Evolutionary conservation across 2,888 invertebrate species (phyloP).

Genomic region (Monochamus alternatus): DNA sequence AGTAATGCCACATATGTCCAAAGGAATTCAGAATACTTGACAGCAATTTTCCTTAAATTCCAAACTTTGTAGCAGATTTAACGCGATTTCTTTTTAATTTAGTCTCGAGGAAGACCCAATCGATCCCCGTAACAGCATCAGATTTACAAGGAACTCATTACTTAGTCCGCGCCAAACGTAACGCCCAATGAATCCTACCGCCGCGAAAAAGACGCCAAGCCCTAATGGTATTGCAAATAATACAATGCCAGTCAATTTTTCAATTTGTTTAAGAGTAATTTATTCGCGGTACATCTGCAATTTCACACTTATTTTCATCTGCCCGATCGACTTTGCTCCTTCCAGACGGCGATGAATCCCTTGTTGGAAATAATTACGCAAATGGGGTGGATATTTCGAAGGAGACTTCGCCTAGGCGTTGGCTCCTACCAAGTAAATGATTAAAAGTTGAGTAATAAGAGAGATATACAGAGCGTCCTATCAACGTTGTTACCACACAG

Average conservation of each 20-base stretch:
- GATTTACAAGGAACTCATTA: slow-evolving; percentile 40
- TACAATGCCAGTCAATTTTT: slow-evolving; percentile 20
- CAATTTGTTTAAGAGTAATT: slow-evolving; percentile 34
- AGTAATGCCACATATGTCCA: too few relatives aligned
- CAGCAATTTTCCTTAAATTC: too few relatives aligned
- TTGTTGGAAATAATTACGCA: slow-evolving; percentile 44
- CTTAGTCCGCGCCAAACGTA: neutral
- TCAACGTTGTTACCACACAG: too few relatives aligned
- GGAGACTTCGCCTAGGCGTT: slow-evolving; percentile 11
- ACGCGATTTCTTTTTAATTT: too few relatives aligned
- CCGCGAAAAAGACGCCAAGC: too few relatives aligned
- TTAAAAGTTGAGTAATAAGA: too few relatives aligned
- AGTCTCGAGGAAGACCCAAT: slow-evolving; percentile 4
- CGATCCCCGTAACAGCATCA: slow-evolving; percentile 22
- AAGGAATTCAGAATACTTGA: too few relatives aligned
- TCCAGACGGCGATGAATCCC: slow-evolving; percentile 36
- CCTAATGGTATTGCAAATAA: too few relatives aligned
- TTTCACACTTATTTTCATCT: slow-evolving; percentile 31
- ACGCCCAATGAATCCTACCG: too few relatives aligned
- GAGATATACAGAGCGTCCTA: too few relatives aligned
- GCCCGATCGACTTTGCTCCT: slow-evolving; percentile 14
- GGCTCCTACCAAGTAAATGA: neutral
- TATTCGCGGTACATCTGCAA: slow-evolving; percentile 27
- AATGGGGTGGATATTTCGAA: slow-evolving; percentile 42
- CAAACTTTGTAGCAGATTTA: too few relatives aligned